Evolutionary conservation across 1,140 invertebrate species (phyloP).

Genomic region (Pogonognathellus flavescens): DNA sequence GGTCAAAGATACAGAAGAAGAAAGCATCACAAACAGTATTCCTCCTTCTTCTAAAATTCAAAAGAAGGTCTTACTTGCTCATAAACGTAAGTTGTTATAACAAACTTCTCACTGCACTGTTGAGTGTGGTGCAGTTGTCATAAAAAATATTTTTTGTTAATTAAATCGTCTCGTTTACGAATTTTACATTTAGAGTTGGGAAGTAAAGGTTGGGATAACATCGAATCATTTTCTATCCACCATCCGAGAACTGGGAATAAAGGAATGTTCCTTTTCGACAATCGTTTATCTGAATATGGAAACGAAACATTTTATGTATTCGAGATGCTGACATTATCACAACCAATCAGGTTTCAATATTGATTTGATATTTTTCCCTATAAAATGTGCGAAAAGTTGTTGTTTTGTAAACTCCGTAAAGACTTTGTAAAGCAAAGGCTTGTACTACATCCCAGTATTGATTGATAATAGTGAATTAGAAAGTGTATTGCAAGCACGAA

Average conservation of each 20-base stretch:
- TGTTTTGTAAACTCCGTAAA: no score
- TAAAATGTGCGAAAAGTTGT: no score
- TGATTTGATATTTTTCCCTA: no score
- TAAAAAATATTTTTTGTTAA: not conserved
- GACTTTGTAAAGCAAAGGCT: no score
- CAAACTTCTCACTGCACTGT: no score
- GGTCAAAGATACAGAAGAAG: not conserved
- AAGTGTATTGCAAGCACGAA: no score
- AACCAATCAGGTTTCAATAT: slow-evolving; percentile 50
- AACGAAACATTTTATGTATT: slow-evolving; percentile 33
- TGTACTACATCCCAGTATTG: not conserved
- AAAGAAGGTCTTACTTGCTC: slow-evolving; percentile 50
- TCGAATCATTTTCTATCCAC: slow-evolving; percentile 28
- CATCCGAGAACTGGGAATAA: slow-evolving; percentile 53
- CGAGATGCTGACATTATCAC: slow-evolving; percentile 55
- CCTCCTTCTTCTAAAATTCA: slow-evolving; percentile 7
- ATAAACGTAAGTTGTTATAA: slow-evolving; percentile 44
- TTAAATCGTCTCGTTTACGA: not conserved
- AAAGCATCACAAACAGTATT: not conserved
- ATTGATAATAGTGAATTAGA: not conserved
- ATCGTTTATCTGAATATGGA: not conserved
- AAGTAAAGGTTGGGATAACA: slow-evolving; percentile 55
- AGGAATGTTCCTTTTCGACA: slow-evolving; percentile 53
- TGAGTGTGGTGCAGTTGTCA: no score
- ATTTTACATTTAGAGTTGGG: slow-evolving; percentile 46